Base-by-base conservation (phyloP, 1,140 invertebrate genomes). In the Solenopsis invicta region DNA sequence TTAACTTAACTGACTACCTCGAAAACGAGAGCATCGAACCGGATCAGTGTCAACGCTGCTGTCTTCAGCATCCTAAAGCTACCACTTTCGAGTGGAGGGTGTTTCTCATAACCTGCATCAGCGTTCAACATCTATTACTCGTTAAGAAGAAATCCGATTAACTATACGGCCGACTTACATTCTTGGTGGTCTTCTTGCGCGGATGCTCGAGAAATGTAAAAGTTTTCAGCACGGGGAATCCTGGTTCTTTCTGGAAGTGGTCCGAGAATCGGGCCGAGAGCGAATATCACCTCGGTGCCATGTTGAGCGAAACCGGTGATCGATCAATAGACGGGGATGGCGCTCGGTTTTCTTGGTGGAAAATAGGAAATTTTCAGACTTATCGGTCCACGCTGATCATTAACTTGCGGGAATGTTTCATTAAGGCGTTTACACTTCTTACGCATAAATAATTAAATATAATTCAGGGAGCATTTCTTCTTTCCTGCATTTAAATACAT, bases 201-300 rank as follows among this genome's bases (percentile, higher is more conserved):
- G 97, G 97, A 94, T 97, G 98, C 95, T 98, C 97, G 24, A 97
- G 97, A 95, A 98, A 98, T 54, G 96, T 96, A 91, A 98, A 98
- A 67, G 96, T 94, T 86, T 94, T 94, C 0, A 29, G 29, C 29
- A 93, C 75, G 24, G 89, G 74, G 16, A 72, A 88, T 34, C 78
- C 88, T 12, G 88, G 72, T 59, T 45, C 67, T 64, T 88, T 67
- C 45, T 80, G 76, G 12, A 90, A 64, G 13, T 87, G 71, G 91
- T 3, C 37, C 67, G 54, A 94, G 87, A 75, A 89, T 88, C 67
- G 91, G 74, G 34, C 84, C 87, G 75, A 91, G 88, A 89, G 88
- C 86, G 91, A 90, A 89, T 85, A 89, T 90, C 90, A 92, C 84
- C 81, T 84, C 76, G 89, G 78, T 92, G 93, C 93, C 93, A 93